Conservation (phyloP, 1,140 invertebrate genomes). For the Neuroterus valhalla region DNA sequence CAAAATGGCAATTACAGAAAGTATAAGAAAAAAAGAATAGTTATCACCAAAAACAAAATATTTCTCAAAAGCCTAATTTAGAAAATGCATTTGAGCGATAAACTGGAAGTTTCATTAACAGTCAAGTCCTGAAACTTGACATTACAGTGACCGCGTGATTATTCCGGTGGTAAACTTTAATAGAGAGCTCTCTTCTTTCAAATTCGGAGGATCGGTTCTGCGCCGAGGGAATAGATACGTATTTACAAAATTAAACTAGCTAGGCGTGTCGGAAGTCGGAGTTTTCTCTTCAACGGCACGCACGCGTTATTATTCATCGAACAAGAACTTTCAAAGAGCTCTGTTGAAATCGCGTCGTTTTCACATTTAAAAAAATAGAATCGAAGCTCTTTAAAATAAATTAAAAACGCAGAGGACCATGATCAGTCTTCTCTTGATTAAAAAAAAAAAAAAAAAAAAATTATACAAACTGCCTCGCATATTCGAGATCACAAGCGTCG, state of each 20-base stretch:
- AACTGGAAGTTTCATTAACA: slow-evolving; percentile 20
- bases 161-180: slow-evolving; percentile 20
- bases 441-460: slow-evolving; percentile 8
- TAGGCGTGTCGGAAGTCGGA: slow-evolving; percentile 1
- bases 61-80: not conserved
- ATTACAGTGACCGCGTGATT: slow-evolving; percentile 18
- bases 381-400: slow-evolving; percentile 28
- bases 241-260: slow-evolving; percentile 28
- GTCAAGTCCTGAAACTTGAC: slow-evolving; percentile 23
- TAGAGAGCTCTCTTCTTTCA: slow-evolving; percentile 19
- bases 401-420: slow-evolving; percentile 19
- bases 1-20: too few relatives aligned
- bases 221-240: not conserved
- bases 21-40: not conserved
- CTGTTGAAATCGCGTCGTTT: slow-evolving; percentile 7
- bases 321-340: slow-evolving; percentile 21
- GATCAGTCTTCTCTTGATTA: slow-evolving; percentile 15
- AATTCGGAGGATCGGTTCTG: slow-evolving; percentile 1
- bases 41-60: not conserved
- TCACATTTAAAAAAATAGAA: slow-evolving; percentile 17
- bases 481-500: slow-evolving; percentile 26
- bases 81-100: not conserved
- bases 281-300: slow-evolving; percentile 6
- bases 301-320: slow-evolving; percentile 19
- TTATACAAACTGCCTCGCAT: not conserved